Conservation (phyloP, 2,888 invertebrate species). For the Ecliptopera silaceata region DNA sequence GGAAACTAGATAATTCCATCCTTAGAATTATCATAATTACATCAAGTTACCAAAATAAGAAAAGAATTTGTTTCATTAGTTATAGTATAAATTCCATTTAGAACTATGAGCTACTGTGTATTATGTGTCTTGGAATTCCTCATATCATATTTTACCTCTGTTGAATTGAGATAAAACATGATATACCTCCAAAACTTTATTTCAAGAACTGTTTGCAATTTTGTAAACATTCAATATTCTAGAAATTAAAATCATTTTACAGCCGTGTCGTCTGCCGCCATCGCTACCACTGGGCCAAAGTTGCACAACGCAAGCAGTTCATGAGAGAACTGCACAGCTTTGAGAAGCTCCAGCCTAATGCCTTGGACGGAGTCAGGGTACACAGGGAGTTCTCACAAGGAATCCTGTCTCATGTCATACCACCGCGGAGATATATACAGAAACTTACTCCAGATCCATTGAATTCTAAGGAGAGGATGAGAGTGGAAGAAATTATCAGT, state of each 20-base stretch:
- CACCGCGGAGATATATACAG: conserved; percentile 71
- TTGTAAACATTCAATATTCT: too few relatives aligned
- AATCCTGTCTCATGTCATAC: conserved; percentile 77
- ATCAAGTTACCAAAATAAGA: too few relatives aligned
- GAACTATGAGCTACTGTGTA: too few relatives aligned
- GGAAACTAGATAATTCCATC: too few relatives aligned
- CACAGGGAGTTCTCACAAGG: conserved; percentile 85
- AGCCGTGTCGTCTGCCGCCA: conserved; percentile 86
- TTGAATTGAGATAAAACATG: too few relatives aligned
- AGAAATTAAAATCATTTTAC: conserved; percentile 34
- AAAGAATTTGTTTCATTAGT: too few relatives aligned
- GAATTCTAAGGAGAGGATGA: conserved; percentile 65
- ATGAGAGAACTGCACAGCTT: conserved; percentile 84
- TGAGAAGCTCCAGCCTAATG: conserved; percentile 84
- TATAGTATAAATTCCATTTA: too few relatives aligned
- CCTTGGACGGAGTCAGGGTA: conserved; percentile 85
- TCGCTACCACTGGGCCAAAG: conserved; percentile 79
- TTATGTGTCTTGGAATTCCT: too few relatives aligned
- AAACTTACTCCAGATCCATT: conserved; percentile 71
- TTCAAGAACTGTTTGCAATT: too few relatives aligned
- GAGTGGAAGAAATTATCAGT: conserved; percentile 73
- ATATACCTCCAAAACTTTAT: too few relatives aligned
- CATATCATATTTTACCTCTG: too few relatives aligned
- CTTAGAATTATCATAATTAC: too few relatives aligned
- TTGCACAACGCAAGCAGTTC: conserved; percentile 82